Base-by-base conservation (phyloP, 2,797 vertebrate species). In the Dipus sagitta region DNA sequence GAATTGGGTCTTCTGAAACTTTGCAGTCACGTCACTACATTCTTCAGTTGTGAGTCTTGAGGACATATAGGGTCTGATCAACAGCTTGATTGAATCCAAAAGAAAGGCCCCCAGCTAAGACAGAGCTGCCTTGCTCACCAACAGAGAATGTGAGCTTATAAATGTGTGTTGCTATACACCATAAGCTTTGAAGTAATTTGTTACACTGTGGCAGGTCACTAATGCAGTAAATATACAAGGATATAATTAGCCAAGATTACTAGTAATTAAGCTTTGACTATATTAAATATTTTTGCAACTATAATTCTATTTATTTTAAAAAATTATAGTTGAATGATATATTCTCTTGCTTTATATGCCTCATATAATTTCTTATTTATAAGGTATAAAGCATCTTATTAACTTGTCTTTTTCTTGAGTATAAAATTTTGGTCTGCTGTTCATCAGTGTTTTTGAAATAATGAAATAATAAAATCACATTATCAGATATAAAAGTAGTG, bases 251-350 rank as follows among this genome's bases (percentile, higher is more conserved):
- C 7, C 14, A 83, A 91, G 87, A 83, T 30, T 80, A 12, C 47
- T 82, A 60, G 54, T 93, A 84, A 79, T 90, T n/a, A 71, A 91
- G 0, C 15, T 23, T 90, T 85, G 54, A 64, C 7, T 72, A 71
- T 42, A n/a, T 30, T 68, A 28, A 95, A 65, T 62, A 64, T 82
- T 70, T 92, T 87, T 82, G 1, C 23, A 70, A 62, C 81, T 72
- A 58, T 30, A 90, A 60, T 67, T 79, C 5, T 67, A 30, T 71
- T 86, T 58, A 1, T 68, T 90, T 77, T 15, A 54, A 60, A 68
- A 68, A 88, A 47, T 68, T 4, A 34, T 64, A 12, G 3, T 18
- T 70, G n/a, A n/a, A 20, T 20, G 65, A 1, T 72, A 52, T 60
- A 91, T 79, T 93, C 8, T 77, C n/a, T 58, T 64, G n/a, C 82